A percentile compares a stretch with the other conserved stretches of the same genome.
phyloP scores from a whole-genome alignment of 1,140 invertebrate genomes.

The Patella vulgata region DNA sequence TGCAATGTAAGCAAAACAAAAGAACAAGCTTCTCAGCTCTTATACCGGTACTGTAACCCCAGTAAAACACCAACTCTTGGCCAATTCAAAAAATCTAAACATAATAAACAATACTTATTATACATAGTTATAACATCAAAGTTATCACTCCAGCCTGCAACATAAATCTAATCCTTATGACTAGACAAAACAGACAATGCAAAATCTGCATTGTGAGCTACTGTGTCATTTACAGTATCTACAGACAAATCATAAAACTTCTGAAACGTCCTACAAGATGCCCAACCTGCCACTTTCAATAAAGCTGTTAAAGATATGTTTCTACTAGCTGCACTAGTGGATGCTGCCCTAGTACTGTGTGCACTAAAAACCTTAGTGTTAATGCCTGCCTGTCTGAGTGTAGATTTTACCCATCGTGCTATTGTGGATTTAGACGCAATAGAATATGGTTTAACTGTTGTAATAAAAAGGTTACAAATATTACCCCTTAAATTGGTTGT shows the following conservation, averaged over 20 bases:
- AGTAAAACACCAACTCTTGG: too few species aligned
- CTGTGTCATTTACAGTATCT: background rate
- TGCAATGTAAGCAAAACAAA: too few species aligned
- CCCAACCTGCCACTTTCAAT: conserved; percentile 19
- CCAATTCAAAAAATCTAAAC: too few species aligned
- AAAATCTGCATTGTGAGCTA: background rate
- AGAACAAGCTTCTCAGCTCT: too few species aligned
- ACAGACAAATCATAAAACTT: conserved; percentile 18
- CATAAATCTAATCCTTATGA: too few species aligned
- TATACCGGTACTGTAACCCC: too few species aligned
- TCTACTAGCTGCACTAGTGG: background rate
- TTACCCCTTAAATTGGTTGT: conserved; percentile 3
- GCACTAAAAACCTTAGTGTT: conserved; percentile 15
- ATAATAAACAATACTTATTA: too few species aligned
- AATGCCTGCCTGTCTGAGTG: conserved; percentile 17
- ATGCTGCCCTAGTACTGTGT: conserved; percentile 21
- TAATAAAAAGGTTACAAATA: conserved; percentile 10
- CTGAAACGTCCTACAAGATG: conserved; percentile 13
- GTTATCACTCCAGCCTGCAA: too few species aligned
- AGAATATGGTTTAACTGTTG: conserved; percentile 18
- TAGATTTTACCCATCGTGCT: conserved; percentile 17
- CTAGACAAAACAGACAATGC: background rate
- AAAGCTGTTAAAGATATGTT: conserved; percentile 9
- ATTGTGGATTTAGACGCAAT: conserved; percentile 6
- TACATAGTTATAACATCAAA: too few species aligned